Conservation (phyloP, 2,888 invertebrate genomes). For the Nasonia oneida region DNA sequence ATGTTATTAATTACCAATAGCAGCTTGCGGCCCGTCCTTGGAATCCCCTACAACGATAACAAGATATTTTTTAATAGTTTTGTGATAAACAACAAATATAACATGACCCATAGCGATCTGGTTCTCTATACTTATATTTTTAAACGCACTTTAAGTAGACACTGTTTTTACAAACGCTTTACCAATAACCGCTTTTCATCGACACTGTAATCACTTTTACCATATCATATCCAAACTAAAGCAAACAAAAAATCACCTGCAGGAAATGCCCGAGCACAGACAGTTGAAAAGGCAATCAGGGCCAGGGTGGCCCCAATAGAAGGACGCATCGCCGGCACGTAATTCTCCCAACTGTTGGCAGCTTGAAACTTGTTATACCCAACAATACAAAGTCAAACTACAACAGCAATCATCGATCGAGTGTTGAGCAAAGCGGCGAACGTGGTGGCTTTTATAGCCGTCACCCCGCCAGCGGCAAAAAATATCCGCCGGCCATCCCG, state of each 20-base stretch:
- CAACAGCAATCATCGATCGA: constrained; percentile 51
- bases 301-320: constrained; percentile 44
- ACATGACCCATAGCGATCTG: neutral
- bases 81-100: neutral
- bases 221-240: constrained; percentile 10
- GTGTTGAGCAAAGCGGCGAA: constrained; percentile 46
- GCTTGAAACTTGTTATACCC: neutral
- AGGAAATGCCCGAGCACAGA: constrained; percentile 32
- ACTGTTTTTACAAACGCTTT: no score
- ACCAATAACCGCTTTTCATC: neutral
- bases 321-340: constrained; percentile 26
- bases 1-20: constrained; percentile 35
- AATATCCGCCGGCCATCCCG: constrained; percentile 38
- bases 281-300: constrained; percentile 34
- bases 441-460: constrained; percentile 59
- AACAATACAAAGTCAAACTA: constrained; percentile 8
- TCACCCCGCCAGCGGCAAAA: constrained; percentile 45
- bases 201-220: neutral
- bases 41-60: constrained; percentile 26
- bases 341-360: neutral
- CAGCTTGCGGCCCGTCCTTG: constrained; percentile 8
- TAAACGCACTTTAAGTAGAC: neutral
- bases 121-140: neutral
- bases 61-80: neutral
- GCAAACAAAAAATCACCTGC: constrained; percentile 56